Percentiles rank a stretch among this genome's conserved stretches.
Conservation (phyloP, 2,888 invertebrate species). For the Marasmarcha lunaedactyla region DNA sequence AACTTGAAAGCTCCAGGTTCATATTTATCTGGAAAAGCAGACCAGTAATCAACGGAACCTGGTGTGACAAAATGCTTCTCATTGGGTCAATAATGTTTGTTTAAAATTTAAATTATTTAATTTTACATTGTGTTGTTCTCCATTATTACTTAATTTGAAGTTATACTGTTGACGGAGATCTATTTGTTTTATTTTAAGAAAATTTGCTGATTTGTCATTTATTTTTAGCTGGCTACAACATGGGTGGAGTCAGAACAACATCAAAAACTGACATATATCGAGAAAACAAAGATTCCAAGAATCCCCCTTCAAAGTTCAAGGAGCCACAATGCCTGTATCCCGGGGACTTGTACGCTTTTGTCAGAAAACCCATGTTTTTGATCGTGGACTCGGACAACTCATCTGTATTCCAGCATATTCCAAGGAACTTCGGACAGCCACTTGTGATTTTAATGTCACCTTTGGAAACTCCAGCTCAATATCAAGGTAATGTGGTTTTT, state of each 20-base stretch:
- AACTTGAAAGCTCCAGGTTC: too few relatives aligned
- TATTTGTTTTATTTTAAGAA: too few relatives aligned
- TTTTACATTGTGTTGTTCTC: too few relatives aligned
- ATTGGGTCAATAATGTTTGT: too few relatives aligned
- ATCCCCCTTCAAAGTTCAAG: conserved; percentile 39
- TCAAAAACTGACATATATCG: conserved; percentile 81
- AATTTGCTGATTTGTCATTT: conserved; percentile 1
- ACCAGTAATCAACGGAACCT: too few relatives aligned
- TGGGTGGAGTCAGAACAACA: conserved; percentile 91
- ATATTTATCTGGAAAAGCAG: too few relatives aligned
- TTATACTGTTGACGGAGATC: too few relatives aligned
- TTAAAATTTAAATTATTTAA: too few relatives aligned
- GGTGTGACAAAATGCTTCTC: too few relatives aligned
- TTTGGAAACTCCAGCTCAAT: conserved; percentile 86
- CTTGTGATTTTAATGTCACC: conserved; percentile 94
- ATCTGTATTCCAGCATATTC: conserved; percentile 91
- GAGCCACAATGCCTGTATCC: conserved; percentile 89
- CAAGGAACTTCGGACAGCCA: conserved; percentile 91
- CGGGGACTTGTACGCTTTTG: conserved; percentile 93
- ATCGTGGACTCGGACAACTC: conserved; percentile 97
- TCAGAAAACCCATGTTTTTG: conserved; percentile 91
- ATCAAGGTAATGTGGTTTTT: conserved; percentile 74
- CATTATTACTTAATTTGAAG: too few relatives aligned
- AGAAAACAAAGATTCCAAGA: conserved; percentile 29
- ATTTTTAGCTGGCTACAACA: conserved; percentile 84